Evolutionary conservation across 2,797 vertebrate species (phyloP).

Genomic region (Antrozous pallidus): DNA sequence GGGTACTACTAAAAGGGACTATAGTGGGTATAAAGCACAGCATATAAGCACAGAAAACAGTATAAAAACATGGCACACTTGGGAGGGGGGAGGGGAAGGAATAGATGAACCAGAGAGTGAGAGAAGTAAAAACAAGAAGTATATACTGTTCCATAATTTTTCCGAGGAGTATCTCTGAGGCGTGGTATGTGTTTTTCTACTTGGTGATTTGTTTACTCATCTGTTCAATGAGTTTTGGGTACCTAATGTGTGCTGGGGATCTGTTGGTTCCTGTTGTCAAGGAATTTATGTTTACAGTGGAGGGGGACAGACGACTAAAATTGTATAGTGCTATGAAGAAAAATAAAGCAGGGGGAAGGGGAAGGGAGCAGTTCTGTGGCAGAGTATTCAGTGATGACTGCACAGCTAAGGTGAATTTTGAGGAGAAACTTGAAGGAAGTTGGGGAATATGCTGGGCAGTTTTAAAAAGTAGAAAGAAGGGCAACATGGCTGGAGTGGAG

Average conservation of each 20-base stretch:
- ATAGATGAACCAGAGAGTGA: not conserved
- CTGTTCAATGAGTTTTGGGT: not conserved
- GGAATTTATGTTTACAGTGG: not conserved
- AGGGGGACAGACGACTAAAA: not conserved
- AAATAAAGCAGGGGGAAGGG: not conserved
- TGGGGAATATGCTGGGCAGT: not conserved
- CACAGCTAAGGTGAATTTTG: not conserved
- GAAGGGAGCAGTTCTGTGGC: not conserved
- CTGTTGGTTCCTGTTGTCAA: not conserved
- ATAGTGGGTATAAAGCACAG: not conserved
- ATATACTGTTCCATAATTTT: not conserved
- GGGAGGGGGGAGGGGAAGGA: no score
- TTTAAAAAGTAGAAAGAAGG: not conserved
- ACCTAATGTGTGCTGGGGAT: not conserved
- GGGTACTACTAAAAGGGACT: not conserved
- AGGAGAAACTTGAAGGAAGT: not conserved
- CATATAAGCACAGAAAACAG: not conserved
- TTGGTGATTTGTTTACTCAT: conserved; percentile 11
- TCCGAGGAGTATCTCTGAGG: not conserved
- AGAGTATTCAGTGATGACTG: not conserved
- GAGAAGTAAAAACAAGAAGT: not conserved
- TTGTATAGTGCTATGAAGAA: not conserved
- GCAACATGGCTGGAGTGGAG: not conserved
- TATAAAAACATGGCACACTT: not conserved
- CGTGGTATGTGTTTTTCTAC: not conserved